Conservation (phyloP, 2,888 invertebrate species). For the Cataglyphis albicans region DNA sequence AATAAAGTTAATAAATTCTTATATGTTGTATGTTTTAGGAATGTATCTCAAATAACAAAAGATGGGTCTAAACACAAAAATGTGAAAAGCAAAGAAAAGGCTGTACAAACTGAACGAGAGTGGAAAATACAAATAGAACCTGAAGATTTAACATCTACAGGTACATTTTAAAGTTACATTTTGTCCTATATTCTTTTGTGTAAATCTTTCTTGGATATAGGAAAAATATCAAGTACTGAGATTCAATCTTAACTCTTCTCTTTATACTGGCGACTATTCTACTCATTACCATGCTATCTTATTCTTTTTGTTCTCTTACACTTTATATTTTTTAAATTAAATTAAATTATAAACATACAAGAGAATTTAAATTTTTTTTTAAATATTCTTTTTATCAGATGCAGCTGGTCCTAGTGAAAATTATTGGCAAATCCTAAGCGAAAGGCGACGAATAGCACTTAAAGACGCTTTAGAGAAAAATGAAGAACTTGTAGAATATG, state of each 20-base stretch:
- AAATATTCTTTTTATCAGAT: slow-evolving; percentile 1
- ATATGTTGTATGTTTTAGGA: slow-evolving; percentile 62
- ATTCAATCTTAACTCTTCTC: too few species aligned
- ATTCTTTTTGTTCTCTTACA: too few species aligned
- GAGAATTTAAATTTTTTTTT: not conserved
- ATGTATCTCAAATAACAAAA: slow-evolving; percentile 69
- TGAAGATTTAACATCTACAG: slow-evolving; percentile 90
- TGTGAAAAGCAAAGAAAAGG: slow-evolving; percentile 86
- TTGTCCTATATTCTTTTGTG: not conserved
- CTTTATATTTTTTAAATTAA: not conserved
- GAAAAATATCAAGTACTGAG: too few species aligned
- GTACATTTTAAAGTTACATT: slow-evolving; percentile 73
- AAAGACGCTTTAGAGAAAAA: slow-evolving; percentile 91
- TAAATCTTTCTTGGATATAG: too few species aligned
- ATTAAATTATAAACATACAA: not conserved
- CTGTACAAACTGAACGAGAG: slow-evolving; percentile 88
- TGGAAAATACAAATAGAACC: slow-evolving; percentile 88
- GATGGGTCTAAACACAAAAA: slow-evolving; percentile 81
- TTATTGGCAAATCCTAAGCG: slow-evolving; percentile 93
- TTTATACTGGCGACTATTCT: too few species aligned
- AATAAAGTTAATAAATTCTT: not conserved
- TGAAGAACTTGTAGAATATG: slow-evolving; percentile 85
- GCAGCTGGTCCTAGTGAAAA: slow-evolving; percentile 89
- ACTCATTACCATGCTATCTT: too few species aligned
- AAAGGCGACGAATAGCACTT: slow-evolving; percentile 90